A percentile compares a stretch with the other conserved stretches of the same genome.
Evolutionary conservation across 30 jellyfish, hydroid and myxozoan species (phyloP).

Genomic region (Hydra vulgaris): DNA sequence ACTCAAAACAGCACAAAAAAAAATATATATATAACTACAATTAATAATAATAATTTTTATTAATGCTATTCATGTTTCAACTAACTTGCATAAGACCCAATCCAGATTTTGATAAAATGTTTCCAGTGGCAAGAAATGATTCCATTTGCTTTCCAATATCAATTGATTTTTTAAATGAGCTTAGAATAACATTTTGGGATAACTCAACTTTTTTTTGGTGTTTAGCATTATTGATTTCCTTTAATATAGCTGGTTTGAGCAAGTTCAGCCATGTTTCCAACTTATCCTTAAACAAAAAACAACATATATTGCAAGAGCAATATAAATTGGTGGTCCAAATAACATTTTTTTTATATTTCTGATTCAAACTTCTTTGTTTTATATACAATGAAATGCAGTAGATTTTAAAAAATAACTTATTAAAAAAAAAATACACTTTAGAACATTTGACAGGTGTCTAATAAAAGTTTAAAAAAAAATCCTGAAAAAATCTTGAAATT

Average conservation of each 20-base stretch:
- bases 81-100: slow-evolving; percentile 90
- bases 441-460: too few species aligned
- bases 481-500: too few species aligned
- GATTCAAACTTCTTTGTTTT: too few species aligned
- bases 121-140: slow-evolving; percentile 89
- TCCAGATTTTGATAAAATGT: slow-evolving; percentile 60
- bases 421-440: too few species aligned
- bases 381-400: too few species aligned
- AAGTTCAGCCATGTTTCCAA: slow-evolving; percentile 65
- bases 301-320: not conserved
- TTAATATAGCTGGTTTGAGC: slow-evolving; percentile 18
- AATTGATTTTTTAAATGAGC: not conserved
- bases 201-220: slow-evolving; percentile 25
- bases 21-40: too few species aligned
- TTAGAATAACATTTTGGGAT: slow-evolving; percentile 30
- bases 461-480: too few species aligned
- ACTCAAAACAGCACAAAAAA: not conserved
- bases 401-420: too few species aligned
- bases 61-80: too few species aligned
- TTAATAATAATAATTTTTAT: too few species aligned
- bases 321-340: too few species aligned
- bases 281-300: slow-evolving; percentile 46
- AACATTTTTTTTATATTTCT: too few species aligned
- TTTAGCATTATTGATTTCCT: slow-evolving; percentile 35
- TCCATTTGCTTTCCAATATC: slow-evolving; percentile 78